A percentile compares a stretch with the other conserved stretches of the same genome.
These are phyloP conservation scores for Caretta caretta DNA, from an alignment of 2,113 vertebrate species.

Conservation along the genomic window DNA sequence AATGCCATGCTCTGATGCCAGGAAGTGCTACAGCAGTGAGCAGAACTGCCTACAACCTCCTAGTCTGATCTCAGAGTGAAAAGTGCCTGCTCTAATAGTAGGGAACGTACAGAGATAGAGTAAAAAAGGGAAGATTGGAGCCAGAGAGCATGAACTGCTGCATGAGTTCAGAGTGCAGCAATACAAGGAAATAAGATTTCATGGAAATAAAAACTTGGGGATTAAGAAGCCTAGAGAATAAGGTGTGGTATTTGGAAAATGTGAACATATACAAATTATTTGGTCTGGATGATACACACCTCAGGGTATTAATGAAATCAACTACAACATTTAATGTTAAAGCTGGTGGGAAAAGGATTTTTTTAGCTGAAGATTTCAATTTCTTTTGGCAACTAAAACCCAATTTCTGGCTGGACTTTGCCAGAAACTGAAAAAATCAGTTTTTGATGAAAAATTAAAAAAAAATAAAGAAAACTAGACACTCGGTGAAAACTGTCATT, in stretches of 20 bases:
- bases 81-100: neutral
- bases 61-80: neutral
- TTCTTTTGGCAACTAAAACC: neutral
- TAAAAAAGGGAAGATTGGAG: neutral
- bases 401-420: too few species aligned
- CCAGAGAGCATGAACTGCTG: neutral
- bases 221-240: neutral
- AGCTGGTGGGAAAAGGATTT: neutral
- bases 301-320: neutral
- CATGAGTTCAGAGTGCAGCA: neutral
- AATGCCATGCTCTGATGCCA: too few species aligned
- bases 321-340: neutral
- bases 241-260: neutral
- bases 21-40: too few species aligned
- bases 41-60: neutral
- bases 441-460: neutral
- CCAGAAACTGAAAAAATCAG: too few species aligned
- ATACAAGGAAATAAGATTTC: neutral
- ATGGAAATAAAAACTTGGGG: neutral
- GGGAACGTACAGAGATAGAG: neutral
- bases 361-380: neutral
- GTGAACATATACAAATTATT: accelerated
- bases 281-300: neutral
- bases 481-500: neutral
- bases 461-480: neutral